Conservation (phyloP, 2,797 vertebrate species). For the Channallabes apus region DNA sequence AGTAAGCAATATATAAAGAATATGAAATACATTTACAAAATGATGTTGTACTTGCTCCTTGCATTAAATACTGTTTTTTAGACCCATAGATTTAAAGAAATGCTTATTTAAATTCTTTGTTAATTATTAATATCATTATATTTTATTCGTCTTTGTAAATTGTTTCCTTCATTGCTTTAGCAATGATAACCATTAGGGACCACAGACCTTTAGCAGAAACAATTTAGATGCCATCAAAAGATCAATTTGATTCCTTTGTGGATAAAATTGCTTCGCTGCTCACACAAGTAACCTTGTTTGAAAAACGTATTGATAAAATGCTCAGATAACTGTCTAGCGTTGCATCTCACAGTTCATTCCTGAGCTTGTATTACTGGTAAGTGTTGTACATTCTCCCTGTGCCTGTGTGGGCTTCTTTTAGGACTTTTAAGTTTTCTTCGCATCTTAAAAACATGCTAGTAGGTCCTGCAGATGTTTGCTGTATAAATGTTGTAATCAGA, state of each 20-base stretch:
- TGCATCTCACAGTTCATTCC: background rate
- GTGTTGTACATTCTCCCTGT: background rate
- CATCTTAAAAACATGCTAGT: background rate
- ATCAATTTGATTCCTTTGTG: background rate
- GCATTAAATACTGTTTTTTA: no score
- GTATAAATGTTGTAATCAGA: background rate
- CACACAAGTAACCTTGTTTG: background rate
- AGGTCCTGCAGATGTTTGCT: background rate
- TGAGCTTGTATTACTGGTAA: background rate
- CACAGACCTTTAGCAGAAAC: background rate
- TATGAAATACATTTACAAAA: background rate
- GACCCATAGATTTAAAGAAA: background rate
- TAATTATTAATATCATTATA: background rate
- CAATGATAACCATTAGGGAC: background rate
- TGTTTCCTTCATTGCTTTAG: background rate
- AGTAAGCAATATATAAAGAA: background rate
- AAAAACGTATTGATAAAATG: background rate
- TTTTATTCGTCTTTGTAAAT: background rate
- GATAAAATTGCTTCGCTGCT: background rate
- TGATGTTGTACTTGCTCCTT: background rate
- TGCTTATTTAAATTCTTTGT: background rate
- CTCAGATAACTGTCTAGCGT: background rate
- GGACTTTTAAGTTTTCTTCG: background rate
- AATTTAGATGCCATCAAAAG: slow-evolving; percentile 2
- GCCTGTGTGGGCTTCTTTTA: background rate